Conservation (phyloP, 2,113 vertebrate species). For the Campylorhamphus procurvoides region DNA sequence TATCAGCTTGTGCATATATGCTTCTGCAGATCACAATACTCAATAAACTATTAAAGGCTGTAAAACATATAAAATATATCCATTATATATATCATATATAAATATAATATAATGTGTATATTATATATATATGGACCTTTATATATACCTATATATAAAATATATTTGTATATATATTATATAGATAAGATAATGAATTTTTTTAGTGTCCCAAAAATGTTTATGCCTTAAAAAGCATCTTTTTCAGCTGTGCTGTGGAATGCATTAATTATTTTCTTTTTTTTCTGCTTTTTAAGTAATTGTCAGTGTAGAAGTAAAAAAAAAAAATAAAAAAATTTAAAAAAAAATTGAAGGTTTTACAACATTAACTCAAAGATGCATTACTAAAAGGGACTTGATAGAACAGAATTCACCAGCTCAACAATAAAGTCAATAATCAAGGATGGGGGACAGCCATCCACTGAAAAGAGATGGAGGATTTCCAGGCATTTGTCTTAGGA, state of each 20-base stretch:
- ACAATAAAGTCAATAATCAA: not conserved
- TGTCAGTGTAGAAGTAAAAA: not conserved
- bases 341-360: not conserved
- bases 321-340: too few species aligned
- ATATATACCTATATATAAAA: not conserved
- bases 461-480: not conserved
- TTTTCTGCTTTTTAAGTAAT: not conserved
- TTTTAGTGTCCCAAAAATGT: not conserved
- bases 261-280: not conserved
- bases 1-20: not conserved
- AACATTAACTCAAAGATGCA: not conserved
- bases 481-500: not conserved
- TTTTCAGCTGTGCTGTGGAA: not conserved
- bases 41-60: not conserved
- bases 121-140: not conserved
- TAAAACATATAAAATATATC: not conserved
- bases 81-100: not conserved
- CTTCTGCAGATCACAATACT: not conserved
- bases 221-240: fast-evolving
- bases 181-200: not conserved
- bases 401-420: not conserved
- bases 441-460: not conserved
- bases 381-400: not conserved
- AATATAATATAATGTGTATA: too few species aligned
- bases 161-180: not conserved